phyloP scores from a whole-genome alignment of 2,888 invertebrate genomes.

The Apoda limacodes region DNA sequence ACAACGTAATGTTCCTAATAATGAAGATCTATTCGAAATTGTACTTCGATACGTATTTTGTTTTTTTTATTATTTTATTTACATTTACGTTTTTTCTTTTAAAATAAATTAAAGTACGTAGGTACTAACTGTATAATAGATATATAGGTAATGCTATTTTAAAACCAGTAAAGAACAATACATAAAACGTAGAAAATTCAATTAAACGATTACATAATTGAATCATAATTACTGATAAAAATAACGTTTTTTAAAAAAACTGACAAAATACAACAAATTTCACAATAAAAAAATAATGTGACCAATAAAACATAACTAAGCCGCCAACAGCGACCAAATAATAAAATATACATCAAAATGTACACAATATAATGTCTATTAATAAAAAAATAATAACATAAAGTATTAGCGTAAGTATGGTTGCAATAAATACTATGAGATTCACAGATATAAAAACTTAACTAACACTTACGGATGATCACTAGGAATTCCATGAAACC shows the following conservation, averaged over 20 bases:
- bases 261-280: conserved; percentile 64
- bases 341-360: conserved; percentile 70
- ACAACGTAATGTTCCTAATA: conserved; percentile 40
- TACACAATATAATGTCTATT: conserved; percentile 67
- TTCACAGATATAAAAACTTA: conserved; percentile 70
- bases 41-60: conserved; percentile 70
- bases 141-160: too few species aligned
- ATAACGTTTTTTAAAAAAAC: conserved; percentile 42
- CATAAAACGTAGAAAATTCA: too few species aligned
- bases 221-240: too few species aligned
- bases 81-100: conserved; percentile 45
- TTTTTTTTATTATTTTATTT: conserved; percentile 59
- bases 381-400: conserved; percentile 64
- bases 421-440: conserved; percentile 70
- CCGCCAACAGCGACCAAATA: conserved; percentile 58
- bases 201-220: conserved; percentile 43
- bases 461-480: conserved; percentile 65
- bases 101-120: neutral
- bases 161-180: too few species aligned
- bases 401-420: conserved; percentile 64
- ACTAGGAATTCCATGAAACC: conserved; percentile 43
- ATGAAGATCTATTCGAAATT: conserved; percentile 57
- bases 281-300: conserved; percentile 60
- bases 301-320: conserved; percentile 59
- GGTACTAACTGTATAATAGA: too few species aligned